These are phyloP conservation scores for Embidobia sp. DNA, from an alignment of 2,888 invertebrate genomes.

Conservation along the genomic window DNA sequence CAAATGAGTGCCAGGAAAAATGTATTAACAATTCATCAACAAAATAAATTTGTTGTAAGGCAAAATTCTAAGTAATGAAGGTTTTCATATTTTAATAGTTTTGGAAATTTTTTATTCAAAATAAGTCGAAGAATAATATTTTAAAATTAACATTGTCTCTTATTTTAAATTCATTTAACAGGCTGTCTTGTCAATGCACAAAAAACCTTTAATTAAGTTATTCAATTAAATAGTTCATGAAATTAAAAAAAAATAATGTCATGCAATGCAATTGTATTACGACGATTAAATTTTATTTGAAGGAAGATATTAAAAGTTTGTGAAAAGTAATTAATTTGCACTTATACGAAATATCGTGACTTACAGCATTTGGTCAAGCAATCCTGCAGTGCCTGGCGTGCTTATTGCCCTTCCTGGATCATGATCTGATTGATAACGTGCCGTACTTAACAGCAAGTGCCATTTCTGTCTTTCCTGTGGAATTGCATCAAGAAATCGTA, in stretches of 20 bases:
- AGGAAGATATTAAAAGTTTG: neutral
- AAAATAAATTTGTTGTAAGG: too few species aligned
- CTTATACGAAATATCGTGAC: slow-evolving; percentile 50
- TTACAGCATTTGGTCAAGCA: slow-evolving; percentile 94
- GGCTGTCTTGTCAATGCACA: too few species aligned
- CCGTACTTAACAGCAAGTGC: slow-evolving; percentile 97
- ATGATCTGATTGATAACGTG: slow-evolving; percentile 96
- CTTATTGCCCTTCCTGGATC: slow-evolving; percentile 97
- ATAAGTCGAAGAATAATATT: too few species aligned
- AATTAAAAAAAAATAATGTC: neutral
- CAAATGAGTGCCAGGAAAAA: too few species aligned
- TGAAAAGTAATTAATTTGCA: slow-evolving; percentile 33
- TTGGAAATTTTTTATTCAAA: too few species aligned
- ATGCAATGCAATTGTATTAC: neutral
- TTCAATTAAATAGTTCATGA: neutral
- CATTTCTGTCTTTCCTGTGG: slow-evolving; percentile 94
- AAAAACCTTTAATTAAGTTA: too few species aligned
- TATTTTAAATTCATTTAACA: too few species aligned
- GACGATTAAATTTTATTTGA: slow-evolving; percentile 3
- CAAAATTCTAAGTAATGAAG: too few species aligned
- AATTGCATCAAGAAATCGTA: slow-evolving; percentile 96
- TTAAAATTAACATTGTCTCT: too few species aligned
- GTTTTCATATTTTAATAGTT: too few species aligned
- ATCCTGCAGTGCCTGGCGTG: slow-evolving; percentile 97
- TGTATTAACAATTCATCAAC: too few species aligned